phyloP scores from a whole-genome alignment of 1,140 invertebrate genomes.

The Homarus americanus region DNA sequence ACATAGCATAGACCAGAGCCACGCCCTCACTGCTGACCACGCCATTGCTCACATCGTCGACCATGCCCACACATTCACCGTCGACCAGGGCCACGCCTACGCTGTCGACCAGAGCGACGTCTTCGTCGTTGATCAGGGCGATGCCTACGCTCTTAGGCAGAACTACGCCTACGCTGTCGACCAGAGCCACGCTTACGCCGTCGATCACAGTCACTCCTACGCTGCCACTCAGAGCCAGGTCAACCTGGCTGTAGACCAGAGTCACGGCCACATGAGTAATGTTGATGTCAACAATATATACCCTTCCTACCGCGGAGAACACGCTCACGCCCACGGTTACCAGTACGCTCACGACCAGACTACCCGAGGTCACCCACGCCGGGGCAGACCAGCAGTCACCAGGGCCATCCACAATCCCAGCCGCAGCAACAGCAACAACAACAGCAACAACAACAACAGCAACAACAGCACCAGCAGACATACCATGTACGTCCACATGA shows the following conservation, averaged over 20 bases:
- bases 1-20: constrained; percentile 48
- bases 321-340: constrained; percentile 2
- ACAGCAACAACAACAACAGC: constrained; percentile 14
- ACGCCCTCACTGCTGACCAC: constrained; percentile 43
- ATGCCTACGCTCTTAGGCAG: neutral
- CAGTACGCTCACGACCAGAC: constrained; percentile 26
- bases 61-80: neutral
- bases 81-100: neutral
- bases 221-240: neutral
- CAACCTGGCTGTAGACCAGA: neutral
- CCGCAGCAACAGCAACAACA: constrained; percentile 2
- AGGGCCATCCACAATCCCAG: neutral
- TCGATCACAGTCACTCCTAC: constrained; percentile 10
- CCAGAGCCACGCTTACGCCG: neutral
- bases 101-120: neutral
- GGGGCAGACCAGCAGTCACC: neutral
- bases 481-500: neutral
- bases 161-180: constrained; percentile 13
- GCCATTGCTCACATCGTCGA: constrained; percentile 23
- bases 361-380: neutral
- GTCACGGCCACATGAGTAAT: constrained; percentile 1
- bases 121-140: neutral
- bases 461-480: constrained; percentile 3
- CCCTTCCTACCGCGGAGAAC: neutral
- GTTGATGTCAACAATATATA: neutral